These are phyloP conservation scores for Perithous albicinctus DNA, from an alignment of 2,888 invertebrate species.

Conservation along the genomic window DNA sequence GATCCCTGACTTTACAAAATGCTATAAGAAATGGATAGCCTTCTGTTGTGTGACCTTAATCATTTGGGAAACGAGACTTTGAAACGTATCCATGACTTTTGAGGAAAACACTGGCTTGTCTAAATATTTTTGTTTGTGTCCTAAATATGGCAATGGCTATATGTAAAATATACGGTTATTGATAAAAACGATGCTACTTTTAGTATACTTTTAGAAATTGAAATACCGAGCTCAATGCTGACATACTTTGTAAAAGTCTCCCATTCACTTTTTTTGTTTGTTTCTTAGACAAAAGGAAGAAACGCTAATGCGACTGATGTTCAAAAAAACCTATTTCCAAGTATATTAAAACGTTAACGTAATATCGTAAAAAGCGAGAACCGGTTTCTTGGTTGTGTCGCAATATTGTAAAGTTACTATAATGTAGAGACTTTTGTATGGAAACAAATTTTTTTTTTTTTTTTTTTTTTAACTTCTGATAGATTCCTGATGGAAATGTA, in stretches of 20 bases:
- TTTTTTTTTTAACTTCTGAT: too few species aligned
- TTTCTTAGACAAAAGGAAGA: too few species aligned
- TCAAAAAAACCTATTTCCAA: too few species aligned
- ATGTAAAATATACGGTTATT: background rate
- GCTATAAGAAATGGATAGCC: background rate
- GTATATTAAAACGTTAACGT: background rate
- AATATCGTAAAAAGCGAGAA: background rate
- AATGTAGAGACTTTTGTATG: too few species aligned
- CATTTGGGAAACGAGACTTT: background rate
- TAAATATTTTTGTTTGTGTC: slow-evolving; percentile 1
- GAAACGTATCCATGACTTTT: background rate
- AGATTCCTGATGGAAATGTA: too few species aligned
- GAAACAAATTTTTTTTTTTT: too few species aligned
- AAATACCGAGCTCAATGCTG: background rate
- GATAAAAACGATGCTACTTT: background rate
- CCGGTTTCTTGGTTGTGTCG: too few species aligned
- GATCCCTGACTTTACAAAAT: slow-evolving; percentile 9
- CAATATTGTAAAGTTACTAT: too few species aligned
- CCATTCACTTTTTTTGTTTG: background rate
- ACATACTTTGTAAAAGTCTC: background rate
- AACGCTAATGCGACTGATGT: background rate
- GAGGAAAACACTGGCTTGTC: background rate
- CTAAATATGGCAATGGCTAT: background rate
- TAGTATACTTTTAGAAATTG: background rate
- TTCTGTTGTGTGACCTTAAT: background rate